Evolutionary conservation across 2,888 invertebrate genomes (phyloP).

Genomic region (Caenorhabditis parvicauda): DNA sequence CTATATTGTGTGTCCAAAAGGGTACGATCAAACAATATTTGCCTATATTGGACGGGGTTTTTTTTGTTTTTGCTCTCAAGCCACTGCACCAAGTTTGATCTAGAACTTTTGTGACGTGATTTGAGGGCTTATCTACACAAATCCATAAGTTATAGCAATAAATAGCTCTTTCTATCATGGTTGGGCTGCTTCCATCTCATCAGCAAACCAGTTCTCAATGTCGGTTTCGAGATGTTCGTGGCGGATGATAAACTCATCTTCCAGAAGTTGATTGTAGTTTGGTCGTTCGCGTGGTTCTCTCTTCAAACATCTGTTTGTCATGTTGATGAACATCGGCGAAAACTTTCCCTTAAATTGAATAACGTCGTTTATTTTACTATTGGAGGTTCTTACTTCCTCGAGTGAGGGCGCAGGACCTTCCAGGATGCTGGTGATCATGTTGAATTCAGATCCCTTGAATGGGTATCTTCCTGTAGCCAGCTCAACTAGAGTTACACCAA

Average conservation of each 20-base stretch:
- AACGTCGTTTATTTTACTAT: not conserved
- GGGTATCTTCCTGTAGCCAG: slow-evolving; percentile 87
- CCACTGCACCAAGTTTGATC: too few species aligned
- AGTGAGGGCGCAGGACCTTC: slow-evolving; percentile 67
- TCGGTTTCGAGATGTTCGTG: slow-evolving; percentile 18
- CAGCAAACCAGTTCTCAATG: slow-evolving; percentile 31
- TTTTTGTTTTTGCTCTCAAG: too few species aligned
- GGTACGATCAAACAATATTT: too few species aligned
- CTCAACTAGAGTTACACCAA: slow-evolving; percentile 81
- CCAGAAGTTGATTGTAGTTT: slow-evolving; percentile 53
- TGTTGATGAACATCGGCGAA: slow-evolving; percentile 44
- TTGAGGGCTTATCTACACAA: too few species aligned
- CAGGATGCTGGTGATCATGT: slow-evolving; percentile 81
- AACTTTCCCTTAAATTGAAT: not conserved
- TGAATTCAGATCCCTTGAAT: slow-evolving; percentile 81
- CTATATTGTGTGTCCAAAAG: too few species aligned
- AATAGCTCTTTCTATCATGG: too few species aligned
- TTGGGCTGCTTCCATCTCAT: slow-evolving; percentile 22
- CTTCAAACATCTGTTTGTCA: slow-evolving; percentile 52
- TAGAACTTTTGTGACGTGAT: too few species aligned
- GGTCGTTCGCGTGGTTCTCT: slow-evolving; percentile 49
- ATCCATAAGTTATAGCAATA: too few species aligned
- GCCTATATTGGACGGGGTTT: too few species aligned
- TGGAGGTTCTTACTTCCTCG: slow-evolving; percentile 7
- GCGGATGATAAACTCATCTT: slow-evolving; percentile 19